Conservation (phyloP, 2,113 vertebrate genomes). For the Phaethon lepturus region DNA sequence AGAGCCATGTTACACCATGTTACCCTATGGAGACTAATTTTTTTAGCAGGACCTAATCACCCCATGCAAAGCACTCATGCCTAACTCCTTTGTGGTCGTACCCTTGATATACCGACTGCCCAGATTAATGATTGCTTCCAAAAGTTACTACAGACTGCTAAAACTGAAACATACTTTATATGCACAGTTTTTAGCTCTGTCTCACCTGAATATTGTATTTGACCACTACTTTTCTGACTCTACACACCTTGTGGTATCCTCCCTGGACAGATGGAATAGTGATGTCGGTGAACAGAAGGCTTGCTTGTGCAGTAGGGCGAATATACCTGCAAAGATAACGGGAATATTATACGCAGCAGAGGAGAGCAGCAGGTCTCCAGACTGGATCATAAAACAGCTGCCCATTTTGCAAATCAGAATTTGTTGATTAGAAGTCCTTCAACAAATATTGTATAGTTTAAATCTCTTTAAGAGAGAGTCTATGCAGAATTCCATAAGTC, state of each 20-base stretch:
- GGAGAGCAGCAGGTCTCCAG: background rate
- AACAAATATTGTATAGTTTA: background rate
- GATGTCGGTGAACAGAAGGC: background rate
- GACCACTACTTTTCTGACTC: background rate
- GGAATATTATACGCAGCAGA: background rate
- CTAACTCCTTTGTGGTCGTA: background rate
- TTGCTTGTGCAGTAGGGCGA: background rate
- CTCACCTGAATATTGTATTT: background rate
- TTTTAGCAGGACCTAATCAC: background rate
- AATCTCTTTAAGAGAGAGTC: background rate
- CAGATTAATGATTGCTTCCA: background rate
- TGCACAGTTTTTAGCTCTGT: background rate
- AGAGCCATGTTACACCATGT: accelerated
- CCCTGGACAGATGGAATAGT: background rate
- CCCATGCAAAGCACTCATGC: background rate
- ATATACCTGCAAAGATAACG: background rate
- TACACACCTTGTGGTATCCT: background rate
- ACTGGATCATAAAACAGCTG: background rate
- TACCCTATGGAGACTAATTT: background rate
- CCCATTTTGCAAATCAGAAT: background rate
- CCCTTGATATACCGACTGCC: background rate
- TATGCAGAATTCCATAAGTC: background rate
- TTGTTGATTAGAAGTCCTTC: background rate
- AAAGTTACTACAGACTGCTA: background rate
- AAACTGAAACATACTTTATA: background rate